Evolutionary conservation across 2,888 invertebrate species (phyloP), one percentile per base, ranked within the genome.

Genomic region (Drosophila bunnanda): DNA sequence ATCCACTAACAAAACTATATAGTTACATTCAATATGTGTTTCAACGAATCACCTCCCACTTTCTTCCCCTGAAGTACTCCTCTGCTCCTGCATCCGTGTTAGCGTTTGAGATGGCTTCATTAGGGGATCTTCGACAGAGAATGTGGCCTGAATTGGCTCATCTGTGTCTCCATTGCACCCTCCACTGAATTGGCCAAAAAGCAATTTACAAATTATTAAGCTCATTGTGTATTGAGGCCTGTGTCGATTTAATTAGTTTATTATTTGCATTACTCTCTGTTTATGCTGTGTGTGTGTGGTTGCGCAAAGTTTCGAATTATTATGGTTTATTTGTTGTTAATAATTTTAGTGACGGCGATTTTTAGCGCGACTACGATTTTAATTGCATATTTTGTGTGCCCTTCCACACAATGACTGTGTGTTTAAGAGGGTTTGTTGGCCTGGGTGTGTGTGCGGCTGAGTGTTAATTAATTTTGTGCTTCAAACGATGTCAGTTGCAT

Each of bases 391-490:
- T 78, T 79, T 66, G 62, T 57, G 66, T 43, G 73, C 67, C 73
- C 44, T 44, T 46, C 20, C 67, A 54, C 54, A 83, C 67, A 81
- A 74, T 55, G 12, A 36, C 36, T 50, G 20, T 48, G 43, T 56
- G 41, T 50, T 17, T n/a, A 53, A 44, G 46, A 60, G 38, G 67
- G 39, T 34, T 25, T 48, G 56, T 54, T 65, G 36, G 44, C 53
- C 50, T 25, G 25, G 2, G 25, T 74, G 59, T 64, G 44, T 62
- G 70, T 39, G 64, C 39, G 67, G 72, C 74, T 64, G 75, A 80
- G 84, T 88, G 88, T 85, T 85, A 85, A 85, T 85, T 85, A 85
- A 88, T 85, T 88, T 85, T 83, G 79, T 77, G 77, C 80, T 76
- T 69, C 69, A 77, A 87, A 76, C 83, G 74, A 71, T 79, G 88